Evolutionary conservation across 2,888 invertebrate species (phyloP).

Genomic region (Phlogophora meticulosa): DNA sequence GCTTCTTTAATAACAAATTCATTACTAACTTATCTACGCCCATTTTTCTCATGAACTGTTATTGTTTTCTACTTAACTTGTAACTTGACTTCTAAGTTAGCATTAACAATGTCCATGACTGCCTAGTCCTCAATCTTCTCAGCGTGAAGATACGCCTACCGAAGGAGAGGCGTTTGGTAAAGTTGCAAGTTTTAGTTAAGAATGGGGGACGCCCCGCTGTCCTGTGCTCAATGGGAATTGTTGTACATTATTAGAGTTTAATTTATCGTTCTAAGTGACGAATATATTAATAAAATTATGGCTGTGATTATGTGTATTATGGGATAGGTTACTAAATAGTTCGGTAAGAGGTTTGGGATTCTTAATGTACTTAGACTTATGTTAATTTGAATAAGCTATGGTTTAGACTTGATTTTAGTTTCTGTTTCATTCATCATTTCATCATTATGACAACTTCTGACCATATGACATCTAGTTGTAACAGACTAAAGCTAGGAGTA

Average conservation of each 20-base stretch:
- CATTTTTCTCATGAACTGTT: slow-evolving; percentile 71
- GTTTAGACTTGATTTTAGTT: no score
- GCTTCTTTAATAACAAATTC: slow-evolving; percentile 52
- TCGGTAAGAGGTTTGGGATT: not conserved
- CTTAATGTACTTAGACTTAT: no score
- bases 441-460: no score
- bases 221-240: slow-evolving; percentile 72
- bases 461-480: no score
- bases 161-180: slow-evolving; percentile 45
- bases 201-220: slow-evolving; percentile 78
- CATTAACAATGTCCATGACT: slow-evolving; percentile 44
- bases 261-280: slow-evolving; percentile 79
- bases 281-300: slow-evolving; percentile 67
- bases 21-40: slow-evolving; percentile 63
- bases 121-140: slow-evolving; percentile 74
- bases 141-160: slow-evolving; percentile 77
- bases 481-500: no score
- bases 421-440: no score
- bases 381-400: no score
- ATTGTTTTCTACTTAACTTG: slow-evolving; percentile 69
- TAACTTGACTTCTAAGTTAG: slow-evolving; percentile 47
- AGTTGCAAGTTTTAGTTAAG: slow-evolving; percentile 50
- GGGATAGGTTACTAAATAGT: slow-evolving; percentile 19
- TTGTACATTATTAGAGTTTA: slow-evolving; percentile 80
- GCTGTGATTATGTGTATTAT: slow-evolving; percentile 38